Conservation (phyloP, 2,113 vertebrate species). For the Telmatochromis sp. region DNA sequence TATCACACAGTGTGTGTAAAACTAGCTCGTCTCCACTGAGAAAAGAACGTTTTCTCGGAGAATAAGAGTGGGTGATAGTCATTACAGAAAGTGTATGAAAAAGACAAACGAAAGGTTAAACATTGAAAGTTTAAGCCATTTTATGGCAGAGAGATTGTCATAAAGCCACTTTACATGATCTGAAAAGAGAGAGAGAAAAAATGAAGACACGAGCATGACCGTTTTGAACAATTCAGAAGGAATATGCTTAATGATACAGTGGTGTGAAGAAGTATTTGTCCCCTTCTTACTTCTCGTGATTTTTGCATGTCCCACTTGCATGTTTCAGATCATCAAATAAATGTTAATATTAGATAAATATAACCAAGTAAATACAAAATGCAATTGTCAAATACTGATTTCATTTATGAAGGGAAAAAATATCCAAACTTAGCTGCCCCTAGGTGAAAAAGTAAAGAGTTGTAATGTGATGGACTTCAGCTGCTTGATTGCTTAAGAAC, state of each 20-base stretch:
- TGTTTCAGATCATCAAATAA: neutral
- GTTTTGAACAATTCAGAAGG: neutral
- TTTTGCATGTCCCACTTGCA: accelerated
- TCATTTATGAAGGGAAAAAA: neutral
- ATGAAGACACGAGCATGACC: neutral
- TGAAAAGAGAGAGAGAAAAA: neutral
- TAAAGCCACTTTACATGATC: neutral
- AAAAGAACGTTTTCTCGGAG: neutral
- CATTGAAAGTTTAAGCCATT: neutral
- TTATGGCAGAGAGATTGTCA: neutral
- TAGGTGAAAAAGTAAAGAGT: neutral
- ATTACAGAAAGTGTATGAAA: neutral
- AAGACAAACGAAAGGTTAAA: neutral
- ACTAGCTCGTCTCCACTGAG: neutral
- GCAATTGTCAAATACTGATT: neutral
- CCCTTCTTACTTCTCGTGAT: neutral
- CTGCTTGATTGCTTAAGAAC: neutral
- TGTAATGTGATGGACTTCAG: accelerated
- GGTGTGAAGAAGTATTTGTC: neutral
- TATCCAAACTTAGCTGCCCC: neutral
- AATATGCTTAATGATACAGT: neutral
- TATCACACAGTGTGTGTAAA: neutral
- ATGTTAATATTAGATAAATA: neutral
- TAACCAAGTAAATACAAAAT: neutral
- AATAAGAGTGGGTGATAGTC: neutral